Evolutionary conservation across 2,113 vertebrate genomes (phyloP).

Genomic region (Capreolus pygargus): DNA sequence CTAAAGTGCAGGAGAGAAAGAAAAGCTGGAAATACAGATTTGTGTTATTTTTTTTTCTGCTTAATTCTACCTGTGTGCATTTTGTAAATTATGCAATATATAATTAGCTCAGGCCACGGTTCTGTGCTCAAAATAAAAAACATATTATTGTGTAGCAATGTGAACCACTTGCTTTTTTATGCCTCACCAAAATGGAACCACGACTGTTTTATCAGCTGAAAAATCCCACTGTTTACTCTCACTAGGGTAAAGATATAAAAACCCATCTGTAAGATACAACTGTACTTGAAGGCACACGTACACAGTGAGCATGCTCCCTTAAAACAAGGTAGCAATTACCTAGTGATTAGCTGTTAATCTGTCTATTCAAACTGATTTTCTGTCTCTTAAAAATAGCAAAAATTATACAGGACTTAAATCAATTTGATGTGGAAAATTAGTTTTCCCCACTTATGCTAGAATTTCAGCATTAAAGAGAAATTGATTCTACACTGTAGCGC

Average conservation of each 20-base stretch:
- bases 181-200: neutral
- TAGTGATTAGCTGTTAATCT: conserved; percentile 65
- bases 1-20: neutral
- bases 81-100: conserved; percentile 12
- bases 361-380: conserved; percentile 69
- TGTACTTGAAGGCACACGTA: conserved; percentile 39
- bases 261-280: conserved; percentile 37
- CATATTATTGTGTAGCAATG: neutral
- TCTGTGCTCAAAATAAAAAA: neutral
- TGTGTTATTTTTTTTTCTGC: neutral
- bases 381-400: conserved; percentile 71
- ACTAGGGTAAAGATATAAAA: neutral
- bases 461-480: conserved; percentile 66
- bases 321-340: conserved; percentile 65
- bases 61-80: neutral
- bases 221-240: neutral
- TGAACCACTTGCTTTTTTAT: neutral
- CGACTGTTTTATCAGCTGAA: neutral
- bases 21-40: neutral
- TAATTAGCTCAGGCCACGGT: neutral
- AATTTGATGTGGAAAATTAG: conserved; percentile 67
- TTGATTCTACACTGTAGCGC: conserved; percentile 31
- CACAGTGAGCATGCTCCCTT: conserved; percentile 41
- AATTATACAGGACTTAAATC: conserved; percentile 66
- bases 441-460: conserved; percentile 57